A percentile compares a stretch with the other conserved stretches of the same genome.
phyloP scores from a whole-genome alignment of 2,113 vertebrate species.

The Cepphus grylle region DNA sequence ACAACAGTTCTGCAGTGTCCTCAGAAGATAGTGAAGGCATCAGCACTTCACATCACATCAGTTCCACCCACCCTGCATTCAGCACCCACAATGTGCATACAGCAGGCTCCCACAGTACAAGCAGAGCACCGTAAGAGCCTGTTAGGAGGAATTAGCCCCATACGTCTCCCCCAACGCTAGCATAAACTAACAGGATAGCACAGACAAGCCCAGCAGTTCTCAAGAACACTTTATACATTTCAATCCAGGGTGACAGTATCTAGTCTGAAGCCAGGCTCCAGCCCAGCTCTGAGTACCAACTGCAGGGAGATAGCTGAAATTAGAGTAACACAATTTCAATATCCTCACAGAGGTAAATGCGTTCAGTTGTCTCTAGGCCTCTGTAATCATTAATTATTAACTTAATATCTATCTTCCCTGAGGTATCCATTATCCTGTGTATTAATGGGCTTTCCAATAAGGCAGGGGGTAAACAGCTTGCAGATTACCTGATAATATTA shows the following conservation, averaged over 20 bases:
- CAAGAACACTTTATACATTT: not conserved
- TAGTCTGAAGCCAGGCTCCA: not conserved
- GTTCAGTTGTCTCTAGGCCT: conserved; percentile 57
- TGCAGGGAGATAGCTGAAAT: conserved; percentile 1
- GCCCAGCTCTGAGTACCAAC: not conserved
- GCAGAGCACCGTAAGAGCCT: not conserved
- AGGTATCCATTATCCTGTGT: conserved; percentile 63
- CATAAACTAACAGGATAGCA: not conserved
- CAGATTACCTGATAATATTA: conserved; percentile 67
- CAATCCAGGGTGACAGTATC: not conserved
- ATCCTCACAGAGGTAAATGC: conserved; percentile 60
- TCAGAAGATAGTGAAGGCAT: not conserved
- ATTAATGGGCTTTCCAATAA: conserved; percentile 53
- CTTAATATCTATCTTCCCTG: conserved; percentile 60
- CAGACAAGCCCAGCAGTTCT: not conserved
- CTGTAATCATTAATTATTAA: conserved; percentile 73
- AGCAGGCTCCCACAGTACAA: not conserved
- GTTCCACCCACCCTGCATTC: not conserved
- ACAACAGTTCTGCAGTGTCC: not conserved
- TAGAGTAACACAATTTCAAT: conserved; percentile 3
- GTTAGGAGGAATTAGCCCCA: not conserved
- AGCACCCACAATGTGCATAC: rapidly evolving
- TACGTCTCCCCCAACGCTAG: rapidly evolving
- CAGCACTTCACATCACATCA: not conserved
- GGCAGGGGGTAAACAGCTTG: conserved; percentile 67